These are phyloP conservation scores for Melipona beecheii DNA, from an alignment of 2,888 invertebrate genomes.

Conservation along the genomic window DNA sequence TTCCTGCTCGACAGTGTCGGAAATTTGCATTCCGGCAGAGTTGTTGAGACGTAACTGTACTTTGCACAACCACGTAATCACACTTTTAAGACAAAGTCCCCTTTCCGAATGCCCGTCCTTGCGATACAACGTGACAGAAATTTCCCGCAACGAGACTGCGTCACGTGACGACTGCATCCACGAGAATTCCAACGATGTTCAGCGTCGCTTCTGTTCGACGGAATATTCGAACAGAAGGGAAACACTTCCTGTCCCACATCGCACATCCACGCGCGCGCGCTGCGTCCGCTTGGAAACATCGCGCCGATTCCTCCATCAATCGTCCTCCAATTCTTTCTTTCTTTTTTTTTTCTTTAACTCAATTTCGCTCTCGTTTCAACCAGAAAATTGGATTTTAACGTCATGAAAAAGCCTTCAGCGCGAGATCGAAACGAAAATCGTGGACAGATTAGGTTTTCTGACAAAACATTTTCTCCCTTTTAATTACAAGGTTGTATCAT, in stretches of 20 bases:
- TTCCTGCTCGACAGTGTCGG: not conserved
- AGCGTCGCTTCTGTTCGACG: slow-evolving; percentile 27
- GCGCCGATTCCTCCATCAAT: slow-evolving; percentile 53
- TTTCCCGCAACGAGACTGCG: not conserved
- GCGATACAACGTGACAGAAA: not conserved
- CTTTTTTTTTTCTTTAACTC: no score
- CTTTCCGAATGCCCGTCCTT: not conserved
- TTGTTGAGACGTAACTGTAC: no score
- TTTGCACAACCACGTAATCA: not conserved
- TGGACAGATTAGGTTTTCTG: no score
- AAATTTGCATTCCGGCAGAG: not conserved
- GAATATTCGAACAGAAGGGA: slow-evolving; percentile 48
- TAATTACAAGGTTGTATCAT: no score
- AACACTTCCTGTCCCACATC: slow-evolving; percentile 62
- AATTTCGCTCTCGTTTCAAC: no score
- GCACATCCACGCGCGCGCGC: slow-evolving; percentile 47
- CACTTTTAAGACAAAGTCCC: not conserved
- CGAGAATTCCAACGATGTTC: not conserved
- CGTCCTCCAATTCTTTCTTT: not conserved
- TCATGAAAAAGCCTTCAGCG: no score
- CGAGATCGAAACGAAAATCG: no score
- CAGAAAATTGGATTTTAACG: no score
- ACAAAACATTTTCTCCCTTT: no score
- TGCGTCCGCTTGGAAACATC: slow-evolving; percentile 65
- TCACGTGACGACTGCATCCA: not conserved